These are phyloP conservation scores for Ahaetulla prasina DNA, from an alignment of 2,113 vertebrate genomes.

Conservation along the genomic window DNA sequence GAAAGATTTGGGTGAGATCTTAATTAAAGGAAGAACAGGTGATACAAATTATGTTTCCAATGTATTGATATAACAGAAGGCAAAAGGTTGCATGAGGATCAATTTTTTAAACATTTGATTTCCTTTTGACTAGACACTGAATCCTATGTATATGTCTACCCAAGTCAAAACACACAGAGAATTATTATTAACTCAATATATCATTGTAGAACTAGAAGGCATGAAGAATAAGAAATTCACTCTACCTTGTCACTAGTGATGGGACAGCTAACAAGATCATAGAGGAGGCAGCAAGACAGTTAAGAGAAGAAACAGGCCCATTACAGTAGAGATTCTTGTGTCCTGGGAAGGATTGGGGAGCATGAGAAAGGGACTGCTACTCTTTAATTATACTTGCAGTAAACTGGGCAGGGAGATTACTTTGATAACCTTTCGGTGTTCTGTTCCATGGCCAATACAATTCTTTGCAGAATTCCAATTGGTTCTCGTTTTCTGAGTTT, in stretches of 20 bases:
- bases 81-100: slow-evolving; percentile 67
- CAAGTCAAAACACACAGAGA: not conserved
- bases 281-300: not conserved
- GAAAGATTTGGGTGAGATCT: slow-evolving; percentile 86
- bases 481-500: not conserved
- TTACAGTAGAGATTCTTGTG: not conserved
- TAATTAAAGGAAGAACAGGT: slow-evolving; percentile 96
- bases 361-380: not conserved
- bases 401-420: not conserved
- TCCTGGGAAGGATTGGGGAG: not conserved
- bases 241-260: not conserved
- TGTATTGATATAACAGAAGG: slow-evolving; percentile 76
- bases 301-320: not conserved
- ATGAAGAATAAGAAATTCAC: not conserved
- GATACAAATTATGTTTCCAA: slow-evolving; percentile 92
- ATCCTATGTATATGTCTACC: not conserved
- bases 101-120: slow-evolving; percentile 80
- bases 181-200: slow-evolving; percentile 47
- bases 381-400: not conserved
- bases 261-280: not conserved
- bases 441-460: not conserved
- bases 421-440: not conserved
- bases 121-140: slow-evolving; percentile 72
- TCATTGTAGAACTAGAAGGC: slow-evolving; percentile 62
- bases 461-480: not conserved